phyloP scores from a whole-genome alignment of 2,888 invertebrate genomes.

The Caenorhabditis sinica region DNA sequence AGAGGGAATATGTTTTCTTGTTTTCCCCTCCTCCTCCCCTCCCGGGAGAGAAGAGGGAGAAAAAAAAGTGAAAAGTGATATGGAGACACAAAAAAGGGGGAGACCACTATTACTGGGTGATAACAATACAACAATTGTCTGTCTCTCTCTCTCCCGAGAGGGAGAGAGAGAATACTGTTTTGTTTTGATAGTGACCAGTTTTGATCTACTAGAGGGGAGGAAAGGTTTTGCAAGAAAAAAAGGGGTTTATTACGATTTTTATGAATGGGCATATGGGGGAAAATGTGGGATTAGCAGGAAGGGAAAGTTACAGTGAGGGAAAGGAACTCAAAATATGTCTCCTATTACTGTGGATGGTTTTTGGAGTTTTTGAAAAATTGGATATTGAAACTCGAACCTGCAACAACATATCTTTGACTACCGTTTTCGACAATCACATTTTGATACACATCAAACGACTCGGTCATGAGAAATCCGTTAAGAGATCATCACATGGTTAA shows the following conservation, averaged over 20 bases:
- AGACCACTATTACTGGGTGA: too few relatives aligned
- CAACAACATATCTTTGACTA: too few relatives aligned
- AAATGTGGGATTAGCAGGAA: too few relatives aligned
- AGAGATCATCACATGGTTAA: too few relatives aligned
- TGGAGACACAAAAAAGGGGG: background rate
- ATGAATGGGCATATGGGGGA: background rate
- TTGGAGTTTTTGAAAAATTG: too few relatives aligned
- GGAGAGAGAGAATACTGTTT: background rate
- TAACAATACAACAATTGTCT: conserved; percentile 17
- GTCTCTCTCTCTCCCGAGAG: background rate
- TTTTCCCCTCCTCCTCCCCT: background rate
- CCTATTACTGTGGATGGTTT: too few relatives aligned
- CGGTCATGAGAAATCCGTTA: too few relatives aligned
- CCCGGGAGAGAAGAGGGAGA: background rate
- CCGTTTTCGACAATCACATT: too few relatives aligned
- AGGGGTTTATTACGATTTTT: conserved; percentile 16
- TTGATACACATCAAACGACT: too few relatives aligned
- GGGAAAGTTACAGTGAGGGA: too few relatives aligned
- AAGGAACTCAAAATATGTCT: too few relatives aligned
- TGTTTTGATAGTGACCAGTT: conserved; percentile 35
- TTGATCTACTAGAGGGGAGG: background rate
- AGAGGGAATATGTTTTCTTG: background rate
- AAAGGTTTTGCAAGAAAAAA: conserved; percentile 5
- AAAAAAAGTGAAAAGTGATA: conserved; percentile 24
- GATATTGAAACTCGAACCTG: too few relatives aligned